A percentile compares a stretch with the other conserved stretches of the same genome.
Evolutionary conservation across 2,888 invertebrate genomes (phyloP).

Genomic region (Hemistola chrysoprasaria): DNA sequence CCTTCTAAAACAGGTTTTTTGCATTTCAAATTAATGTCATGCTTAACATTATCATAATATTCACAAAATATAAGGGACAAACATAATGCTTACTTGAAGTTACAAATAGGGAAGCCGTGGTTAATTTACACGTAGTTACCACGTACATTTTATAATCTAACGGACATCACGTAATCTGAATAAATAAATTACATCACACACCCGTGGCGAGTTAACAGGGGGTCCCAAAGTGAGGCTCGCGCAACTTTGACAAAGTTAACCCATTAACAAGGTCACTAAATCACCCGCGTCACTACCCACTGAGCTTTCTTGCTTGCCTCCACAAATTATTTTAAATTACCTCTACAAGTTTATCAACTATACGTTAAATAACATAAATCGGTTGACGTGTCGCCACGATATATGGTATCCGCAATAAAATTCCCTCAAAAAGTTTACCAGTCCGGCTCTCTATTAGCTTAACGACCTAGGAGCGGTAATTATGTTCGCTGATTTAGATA

Average conservation of each 20-base stretch:
- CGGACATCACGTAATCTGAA: conserved; percentile 28
- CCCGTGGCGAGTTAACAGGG: conserved; percentile 43
- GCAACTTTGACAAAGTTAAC: conserved; percentile 66
- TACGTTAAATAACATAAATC: conserved; percentile 21
- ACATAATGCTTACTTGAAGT: background rate
- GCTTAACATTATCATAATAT: too few relatives aligned
- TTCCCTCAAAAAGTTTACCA: conserved; percentile 15
- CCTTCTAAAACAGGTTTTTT: too few relatives aligned
- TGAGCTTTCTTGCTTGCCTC: conserved; percentile 54
- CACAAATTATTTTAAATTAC: conserved; percentile 65
- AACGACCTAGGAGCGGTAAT: conserved; percentile 57
- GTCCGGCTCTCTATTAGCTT: conserved; percentile 43
- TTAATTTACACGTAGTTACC: conserved; percentile 20
- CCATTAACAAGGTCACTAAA: conserved; percentile 72
- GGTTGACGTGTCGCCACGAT: conserved; percentile 24
- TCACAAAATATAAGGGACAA: too few relatives aligned
- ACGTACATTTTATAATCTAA: conserved; percentile 17
- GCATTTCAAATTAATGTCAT: too few relatives aligned
- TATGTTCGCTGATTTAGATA: conserved; percentile 69
- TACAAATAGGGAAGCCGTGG: conserved; percentile 4
- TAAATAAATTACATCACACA: conserved; percentile 42
- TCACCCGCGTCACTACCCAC: conserved; percentile 60
- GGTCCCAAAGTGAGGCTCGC: conserved; percentile 43
- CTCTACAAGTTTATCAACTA: conserved; percentile 44
- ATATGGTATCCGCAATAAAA: conserved; percentile 31